Conservation (phyloP, 2,797 vertebrate genomes). For the Sciaenops ocellatus region DNA sequence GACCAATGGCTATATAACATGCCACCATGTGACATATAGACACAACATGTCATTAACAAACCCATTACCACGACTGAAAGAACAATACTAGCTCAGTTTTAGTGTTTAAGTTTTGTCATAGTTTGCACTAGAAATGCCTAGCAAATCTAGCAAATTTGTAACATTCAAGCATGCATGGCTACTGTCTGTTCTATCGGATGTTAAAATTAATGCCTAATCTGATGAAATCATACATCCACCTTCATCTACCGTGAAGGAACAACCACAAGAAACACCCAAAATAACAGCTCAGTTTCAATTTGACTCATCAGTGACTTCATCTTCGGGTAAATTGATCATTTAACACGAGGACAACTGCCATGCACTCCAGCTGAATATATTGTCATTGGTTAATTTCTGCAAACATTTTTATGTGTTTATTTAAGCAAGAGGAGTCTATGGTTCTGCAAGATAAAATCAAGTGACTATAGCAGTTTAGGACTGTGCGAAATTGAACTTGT, state of each 20-base stretch:
- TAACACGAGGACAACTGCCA: background rate
- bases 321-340: background rate
- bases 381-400: background rate
- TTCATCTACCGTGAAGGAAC: background rate
- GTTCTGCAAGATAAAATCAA: background rate
- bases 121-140: background rate
- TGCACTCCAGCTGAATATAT: background rate
- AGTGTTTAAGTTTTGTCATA: background rate
- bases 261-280: slow-evolving; percentile 14
- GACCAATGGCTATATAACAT: slow-evolving; percentile 34
- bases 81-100: background rate
- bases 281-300: slow-evolving; percentile 25
- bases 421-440: background rate
- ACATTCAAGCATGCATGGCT: background rate
- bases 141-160: background rate
- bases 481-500: background rate
- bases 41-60: slow-evolving; percentile 45
- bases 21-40: slow-evolving; percentile 38
- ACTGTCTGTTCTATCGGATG: background rate
- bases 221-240: too few species aligned
- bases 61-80: background rate
- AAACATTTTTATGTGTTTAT: background rate
- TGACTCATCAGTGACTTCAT: background rate
- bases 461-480: background rate
- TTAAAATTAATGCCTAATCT: background rate